Base-by-base conservation (phyloP, 2,888 invertebrate species). In the Nezara viridula region DNA sequence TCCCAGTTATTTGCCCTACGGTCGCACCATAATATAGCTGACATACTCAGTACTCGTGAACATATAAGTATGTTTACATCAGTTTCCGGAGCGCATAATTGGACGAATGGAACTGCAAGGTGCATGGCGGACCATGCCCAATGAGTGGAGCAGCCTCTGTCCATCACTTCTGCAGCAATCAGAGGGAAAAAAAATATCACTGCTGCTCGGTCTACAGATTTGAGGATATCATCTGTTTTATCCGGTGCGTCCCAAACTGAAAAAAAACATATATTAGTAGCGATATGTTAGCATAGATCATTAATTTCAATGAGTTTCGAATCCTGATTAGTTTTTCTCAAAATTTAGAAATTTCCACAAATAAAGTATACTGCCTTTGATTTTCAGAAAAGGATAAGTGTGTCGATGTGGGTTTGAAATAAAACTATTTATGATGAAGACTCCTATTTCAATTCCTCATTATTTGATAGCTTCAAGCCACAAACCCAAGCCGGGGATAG, bases 21-120 rank as follows among this genome's bases (percentile, higher is more conserved):
- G 81, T 44, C 44, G n/a, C 81, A 81, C 24, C n/a, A 44, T 12
- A 81, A 5, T 2, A 81, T 81, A 14, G n/a, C 24, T 14, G 2
- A 24, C 32, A 81, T 12, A n/a, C n/a, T 44, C 12, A 81, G 1
- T 44, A 3, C n/a, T 37, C 44, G 44, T 2, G 81, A 44, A 4
- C n/a, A 0, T 12, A 7, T 0, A 2, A 81, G n/a, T 4, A 44
- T 16, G 12, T 24, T 14, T 7, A 14, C 0, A 0, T 32, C n/a
- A 44, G n/a, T 3, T 0, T 40, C 12, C n/a, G 44, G 9, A n/a
- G 12, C 5, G 44, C 10, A 10, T 14, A 44, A 2, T 19, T 81
- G 9, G n/a, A 47, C 32, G 2, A 37, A 5, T 24, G 81, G 81
- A 10, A 44, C 81, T 1, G 21, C 24, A 4, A 81, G n/a, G 12